Base-by-base conservation (phyloP, 2,113 vertebrate species). In the Noturus placidus region DNA sequence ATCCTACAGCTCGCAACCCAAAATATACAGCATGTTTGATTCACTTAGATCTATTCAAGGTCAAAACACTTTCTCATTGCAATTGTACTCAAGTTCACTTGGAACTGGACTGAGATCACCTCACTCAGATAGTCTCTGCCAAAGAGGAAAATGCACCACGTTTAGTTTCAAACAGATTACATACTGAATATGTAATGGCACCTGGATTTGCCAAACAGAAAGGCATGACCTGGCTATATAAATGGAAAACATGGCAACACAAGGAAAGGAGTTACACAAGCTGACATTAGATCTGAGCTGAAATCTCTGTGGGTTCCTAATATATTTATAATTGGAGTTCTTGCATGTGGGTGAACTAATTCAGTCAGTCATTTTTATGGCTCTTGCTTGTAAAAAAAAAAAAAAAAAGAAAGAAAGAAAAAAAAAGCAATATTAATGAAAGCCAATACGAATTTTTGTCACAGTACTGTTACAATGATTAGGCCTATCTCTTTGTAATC, bases 251-350 rank as follows among this genome's bases (percentile, higher is more conserved):
- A 38, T 42, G 35, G 69, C 83, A 20, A 46, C 70, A 35, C 15
- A 30, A 27, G 11, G 25, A 67, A 42, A 69, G 56, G 61, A 70
- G 61, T 52, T 52, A 87, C 22, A 38, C 7, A 25, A 17, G n/a
- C 10, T 70, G 50, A 42, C 63, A 22, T 81, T 69, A 54, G 20
- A 30, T 42, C 35, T 63, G 84, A 77, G 38, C 84, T 76, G 70
- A 61, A 61, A 54, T 52, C 50, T 67, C 33, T 13, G 46, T 35
- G n/a, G 76, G 76, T 54, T 86, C 4, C 22, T 69, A 57, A 81
- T 81, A 69, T 87, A 57, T 86, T 70, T 57, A 57, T 81, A 54
- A 81, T 70, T 80, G 50, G 33, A 70, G 57, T 52, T 50, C 78
- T 77, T 78, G 57, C 72, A 27, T 20, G 30, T 25, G 59, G 61